Conservation (phyloP, 2,888 invertebrate species). For the Kryphioiulus occultus region DNA sequence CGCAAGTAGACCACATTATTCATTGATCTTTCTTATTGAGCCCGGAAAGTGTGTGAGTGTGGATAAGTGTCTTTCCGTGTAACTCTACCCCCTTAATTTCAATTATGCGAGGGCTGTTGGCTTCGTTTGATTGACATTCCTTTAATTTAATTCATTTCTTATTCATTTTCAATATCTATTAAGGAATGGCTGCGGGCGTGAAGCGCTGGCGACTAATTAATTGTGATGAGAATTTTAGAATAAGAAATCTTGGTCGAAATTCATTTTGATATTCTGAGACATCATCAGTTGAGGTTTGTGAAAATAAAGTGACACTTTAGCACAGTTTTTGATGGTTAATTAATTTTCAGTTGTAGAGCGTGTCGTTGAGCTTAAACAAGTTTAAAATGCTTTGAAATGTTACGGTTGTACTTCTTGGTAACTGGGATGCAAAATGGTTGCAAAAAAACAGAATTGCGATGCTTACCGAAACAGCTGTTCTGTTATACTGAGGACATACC, state of each 20-base stretch:
- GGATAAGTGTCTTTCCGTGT: slow-evolving; percentile 36
- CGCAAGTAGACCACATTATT: not conserved
- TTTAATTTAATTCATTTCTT: slow-evolving; percentile 38
- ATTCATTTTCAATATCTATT: slow-evolving; percentile 32
- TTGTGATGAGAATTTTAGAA: not conserved
- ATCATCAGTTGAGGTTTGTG: not conserved
- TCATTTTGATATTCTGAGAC: not conserved
- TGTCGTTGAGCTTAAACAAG: not conserved
- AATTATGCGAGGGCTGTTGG: slow-evolving; percentile 15
- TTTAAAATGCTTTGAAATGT: not conserved
- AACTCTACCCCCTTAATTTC: not conserved
- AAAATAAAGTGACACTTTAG: not conserved
- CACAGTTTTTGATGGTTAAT: not conserved
- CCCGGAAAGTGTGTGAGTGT: not conserved
- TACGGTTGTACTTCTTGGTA: too few species aligned
- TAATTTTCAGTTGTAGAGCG: not conserved
- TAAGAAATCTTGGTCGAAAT: not conserved
- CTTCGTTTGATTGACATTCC: slow-evolving; percentile 30
- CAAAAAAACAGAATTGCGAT: too few species aligned
- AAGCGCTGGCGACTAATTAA: not conserved
- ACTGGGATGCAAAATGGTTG: too few species aligned
- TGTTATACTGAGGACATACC: too few species aligned
- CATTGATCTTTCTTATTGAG: slow-evolving; percentile 28
- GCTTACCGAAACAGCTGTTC: not conserved
- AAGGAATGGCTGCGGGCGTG: not conserved